Conservation (phyloP, 2,888 invertebrate species). For the Callyntrura sp. region DNA sequence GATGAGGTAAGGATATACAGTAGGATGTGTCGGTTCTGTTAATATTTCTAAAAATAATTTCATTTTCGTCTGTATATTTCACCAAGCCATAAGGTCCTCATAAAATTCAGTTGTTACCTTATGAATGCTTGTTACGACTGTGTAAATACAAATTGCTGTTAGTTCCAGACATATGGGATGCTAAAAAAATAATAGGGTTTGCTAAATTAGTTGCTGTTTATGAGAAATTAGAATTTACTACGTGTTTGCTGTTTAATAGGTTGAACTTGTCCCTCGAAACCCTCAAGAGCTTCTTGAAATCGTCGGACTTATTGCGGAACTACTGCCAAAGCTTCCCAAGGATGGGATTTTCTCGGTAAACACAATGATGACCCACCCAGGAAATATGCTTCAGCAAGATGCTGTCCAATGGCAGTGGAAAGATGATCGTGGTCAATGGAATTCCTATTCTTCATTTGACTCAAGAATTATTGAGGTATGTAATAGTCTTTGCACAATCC, state of each 20-base stretch:
- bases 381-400: constrained; percentile 86
- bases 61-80: no score
- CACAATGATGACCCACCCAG: constrained; percentile 87
- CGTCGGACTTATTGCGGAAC: constrained; percentile 97
- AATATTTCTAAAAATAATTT: not conserved
- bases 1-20: constrained; percentile 81
- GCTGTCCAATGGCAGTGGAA: constrained; percentile 98
- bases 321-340: constrained; percentile 97
- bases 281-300: constrained; percentile 99
- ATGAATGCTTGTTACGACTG: no score
- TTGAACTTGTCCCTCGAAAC: constrained; percentile 95
- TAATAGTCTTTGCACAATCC: not conserved
- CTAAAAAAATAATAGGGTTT: no score
- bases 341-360: constrained; percentile 99
- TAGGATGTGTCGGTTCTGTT: not conserved
- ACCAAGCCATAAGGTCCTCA: no score
- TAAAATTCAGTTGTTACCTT: no score
- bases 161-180: no score
- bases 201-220: no score
- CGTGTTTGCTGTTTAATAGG: constrained; percentile 85
- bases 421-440: constrained; percentile 96
- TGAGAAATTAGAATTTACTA: no score
- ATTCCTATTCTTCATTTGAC: constrained; percentile 97
- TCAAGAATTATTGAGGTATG: constrained; percentile 95
- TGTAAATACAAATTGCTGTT: no score